Conservation (phyloP, 1,140 invertebrate genomes). For the Grapholita molesta region DNA sequence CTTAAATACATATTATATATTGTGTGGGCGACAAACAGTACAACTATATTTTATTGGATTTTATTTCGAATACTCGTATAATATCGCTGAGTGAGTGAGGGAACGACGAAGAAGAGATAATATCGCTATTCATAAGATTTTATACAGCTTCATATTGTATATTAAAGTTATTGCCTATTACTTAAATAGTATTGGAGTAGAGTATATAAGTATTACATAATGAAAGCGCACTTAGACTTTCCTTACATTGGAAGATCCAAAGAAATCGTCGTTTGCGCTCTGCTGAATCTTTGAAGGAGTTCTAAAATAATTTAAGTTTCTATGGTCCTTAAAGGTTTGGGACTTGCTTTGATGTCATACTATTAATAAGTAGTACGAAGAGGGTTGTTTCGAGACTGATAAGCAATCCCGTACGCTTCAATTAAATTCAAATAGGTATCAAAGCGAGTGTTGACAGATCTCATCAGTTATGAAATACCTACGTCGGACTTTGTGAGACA, state of each 20-base stretch:
- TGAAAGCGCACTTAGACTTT: background rate
- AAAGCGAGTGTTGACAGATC: background rate
- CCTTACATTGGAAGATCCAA: background rate
- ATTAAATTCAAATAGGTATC: background rate
- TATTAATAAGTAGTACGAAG: background rate
- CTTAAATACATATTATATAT: no score
- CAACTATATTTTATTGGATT: no score
- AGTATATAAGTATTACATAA: no score
- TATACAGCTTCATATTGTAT: no score
- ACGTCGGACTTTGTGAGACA: background rate
- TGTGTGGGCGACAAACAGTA: no score
- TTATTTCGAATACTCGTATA: no score
- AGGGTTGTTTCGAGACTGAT: background rate
- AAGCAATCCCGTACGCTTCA: background rate
- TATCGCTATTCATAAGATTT: no score
- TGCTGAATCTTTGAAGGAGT: conserved; percentile 5
- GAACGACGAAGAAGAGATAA: no score
- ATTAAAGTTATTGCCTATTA: no score
- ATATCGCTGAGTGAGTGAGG: no score
- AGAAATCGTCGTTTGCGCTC: conserved; percentile 1
- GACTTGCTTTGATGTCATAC: background rate
- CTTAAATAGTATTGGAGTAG: no score
- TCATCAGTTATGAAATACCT: background rate
- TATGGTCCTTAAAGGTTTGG: background rate
- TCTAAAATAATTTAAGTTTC: conserved; percentile 9